Base-by-base conservation (phyloP, 2,797 vertebrate species). In the Heliangelus exortis region DNA sequence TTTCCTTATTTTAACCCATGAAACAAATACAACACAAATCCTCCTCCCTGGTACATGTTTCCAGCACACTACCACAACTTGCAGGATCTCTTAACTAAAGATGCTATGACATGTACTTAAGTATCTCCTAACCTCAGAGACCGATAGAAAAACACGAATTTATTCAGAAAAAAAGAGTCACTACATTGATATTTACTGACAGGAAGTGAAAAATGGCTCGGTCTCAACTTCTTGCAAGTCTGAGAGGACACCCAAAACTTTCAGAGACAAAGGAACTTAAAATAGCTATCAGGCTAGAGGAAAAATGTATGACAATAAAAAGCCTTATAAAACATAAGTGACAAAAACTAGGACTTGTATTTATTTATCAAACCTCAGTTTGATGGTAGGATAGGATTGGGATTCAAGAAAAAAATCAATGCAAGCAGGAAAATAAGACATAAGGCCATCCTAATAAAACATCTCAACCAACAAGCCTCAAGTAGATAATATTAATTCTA, bases 131-230 rank as follows among this genome's bases (percentile, higher is more conserved):
- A 85, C 83, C 90, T 91, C 85, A 86, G 72, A 90, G 90, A 87
- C 21, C 51, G 71, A 76, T 33, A 58, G 71, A 58, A 87, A 58
- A 86, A 73, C 3, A 74, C 62, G 81, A 93, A 91, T 88, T 91
- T 90, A 69, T 79, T 95, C 80, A 89, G 58, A 62, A 73, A 51
- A 51, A 95, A 43, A 94, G 81, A 81, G 79, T 84, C 85, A 84
- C 62, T 86, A n/a, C 87, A 91, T 96, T 82, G 84, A 94, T 95
- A 89, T 95, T 96, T 91, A 92, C 87, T 93, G 89, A 92, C 91
- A 96, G 92, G 82, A 92, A 95, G 89, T 69, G 54, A 93, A 85
- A 96, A 89, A 96, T 84, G 73, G 87, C 92, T 93, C 91, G 6
- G 55, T 10, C 68, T 93, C 95, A 96, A 90, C 73, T 86, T 92